Percentiles rank a stretch among this genome's conserved stretches.
phyloP scores from a whole-genome alignment of 2,888 invertebrate genomes.

The Maniola hyperantus region DNA sequence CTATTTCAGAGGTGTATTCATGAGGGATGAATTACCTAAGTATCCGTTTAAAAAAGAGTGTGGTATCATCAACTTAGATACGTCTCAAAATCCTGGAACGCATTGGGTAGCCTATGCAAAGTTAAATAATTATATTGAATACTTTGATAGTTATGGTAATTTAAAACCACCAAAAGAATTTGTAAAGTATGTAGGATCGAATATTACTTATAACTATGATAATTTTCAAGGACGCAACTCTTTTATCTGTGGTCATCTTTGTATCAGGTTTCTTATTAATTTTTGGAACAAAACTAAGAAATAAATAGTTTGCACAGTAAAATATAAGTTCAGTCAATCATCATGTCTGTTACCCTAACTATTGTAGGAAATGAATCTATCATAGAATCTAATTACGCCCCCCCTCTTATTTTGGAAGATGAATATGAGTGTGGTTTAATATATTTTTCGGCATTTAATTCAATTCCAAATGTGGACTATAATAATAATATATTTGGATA shows the following conservation, averaged over 20 bases:
- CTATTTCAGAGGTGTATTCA: background rate
- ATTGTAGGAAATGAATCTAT: background rate
- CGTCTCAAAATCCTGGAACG: background rate
- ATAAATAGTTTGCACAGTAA: background rate
- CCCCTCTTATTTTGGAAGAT: constrained; percentile 1
- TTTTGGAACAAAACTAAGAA: background rate
- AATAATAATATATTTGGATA: background rate
- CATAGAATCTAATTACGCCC: background rate
- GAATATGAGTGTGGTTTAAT: background rate
- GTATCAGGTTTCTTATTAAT: background rate
- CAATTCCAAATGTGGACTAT: background rate
- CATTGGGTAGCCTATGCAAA: constrained; percentile 3
- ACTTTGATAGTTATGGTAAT: constrained; percentile 31
- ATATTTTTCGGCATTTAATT: constrained; percentile 1
- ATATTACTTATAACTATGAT: background rate
- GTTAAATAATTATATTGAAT: constrained; percentile 22
- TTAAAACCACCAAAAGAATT: constrained; percentile 22
- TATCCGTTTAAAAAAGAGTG: background rate
- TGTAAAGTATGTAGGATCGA: constrained; percentile 1
- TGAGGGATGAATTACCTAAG: background rate
- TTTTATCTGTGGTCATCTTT: background rate
- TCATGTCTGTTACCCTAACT: background rate
- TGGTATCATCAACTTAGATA: background rate
- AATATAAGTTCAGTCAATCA: background rate
- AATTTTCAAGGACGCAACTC: background rate